phyloP scores from a whole-genome alignment of 2,797 vertebrate species.

The Rhinella marina region DNA sequence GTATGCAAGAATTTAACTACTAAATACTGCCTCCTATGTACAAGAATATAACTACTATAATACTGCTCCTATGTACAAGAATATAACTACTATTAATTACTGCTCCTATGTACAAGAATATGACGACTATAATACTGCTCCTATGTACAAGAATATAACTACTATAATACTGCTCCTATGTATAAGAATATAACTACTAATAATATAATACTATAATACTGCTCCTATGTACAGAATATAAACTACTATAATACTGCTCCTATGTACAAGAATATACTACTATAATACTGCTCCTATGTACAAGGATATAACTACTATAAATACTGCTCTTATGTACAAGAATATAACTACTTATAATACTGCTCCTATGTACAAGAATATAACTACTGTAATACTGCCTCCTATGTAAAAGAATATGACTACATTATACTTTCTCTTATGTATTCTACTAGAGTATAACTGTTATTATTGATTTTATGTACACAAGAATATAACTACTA shows the following conservation, averaged over 20 bases:
- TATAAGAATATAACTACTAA: constrained; percentile 15
- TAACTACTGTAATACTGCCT: constrained; percentile 1
- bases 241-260: constrained; percentile 10
- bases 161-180: background rate
- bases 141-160: background rate
- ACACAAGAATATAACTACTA: constrained; percentile 2
- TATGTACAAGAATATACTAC: constrained; percentile 9
- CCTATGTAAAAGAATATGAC: constrained; percentile 5
- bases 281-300: background rate
- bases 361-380: background rate
- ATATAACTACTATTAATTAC: background rate
- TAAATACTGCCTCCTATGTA: background rate
- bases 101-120: background rate
- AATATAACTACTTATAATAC: constrained; percentile 7
- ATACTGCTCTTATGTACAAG: background rate
- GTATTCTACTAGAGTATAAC: constrained; percentile 2
- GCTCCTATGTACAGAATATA: background rate
- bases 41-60: background rate
- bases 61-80: background rate
- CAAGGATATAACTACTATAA: constrained; percentile 3
- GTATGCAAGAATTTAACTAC: background rate
- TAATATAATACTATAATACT: constrained; percentile 18
- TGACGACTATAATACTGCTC: background rate
- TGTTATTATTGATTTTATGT: background rate
- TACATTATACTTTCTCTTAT: background rate